A percentile compares a stretch with the other conserved stretches of the same genome.
Evolutionary conservation across 1,140 invertebrate species (phyloP).

Genomic region (Neodiprion fabricii): DNA sequence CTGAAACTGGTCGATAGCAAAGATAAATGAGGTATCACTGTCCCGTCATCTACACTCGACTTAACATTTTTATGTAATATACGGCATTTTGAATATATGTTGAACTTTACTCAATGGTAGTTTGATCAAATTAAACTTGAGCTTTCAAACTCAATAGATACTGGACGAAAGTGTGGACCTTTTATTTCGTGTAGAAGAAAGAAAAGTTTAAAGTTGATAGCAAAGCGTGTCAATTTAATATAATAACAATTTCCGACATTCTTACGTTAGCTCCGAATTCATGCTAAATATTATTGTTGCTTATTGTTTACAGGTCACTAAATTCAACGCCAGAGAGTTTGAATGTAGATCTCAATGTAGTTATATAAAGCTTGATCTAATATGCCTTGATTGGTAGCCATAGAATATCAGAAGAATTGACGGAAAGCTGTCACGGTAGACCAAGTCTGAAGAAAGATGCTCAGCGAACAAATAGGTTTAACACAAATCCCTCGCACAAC

Average conservation of each 20-base stretch:
- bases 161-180: not conserved
- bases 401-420: conserved; percentile 1
- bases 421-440: not conserved
- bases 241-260: not conserved
- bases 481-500: not conserved
- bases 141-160: not conserved
- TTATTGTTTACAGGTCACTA: conserved; percentile 52
- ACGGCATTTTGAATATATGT: no score
- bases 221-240: not conserved
- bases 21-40: no score
- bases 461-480: conserved; percentile 7
- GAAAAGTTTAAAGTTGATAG: not conserved
- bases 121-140: no score
- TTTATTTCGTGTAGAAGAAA: not conserved
- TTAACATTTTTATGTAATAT: no score
- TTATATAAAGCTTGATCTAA: conserved; percentile 42
- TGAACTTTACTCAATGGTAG: no score
- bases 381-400: conserved; percentile 22
- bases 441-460: not conserved
- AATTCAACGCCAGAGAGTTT: conserved; percentile 56
- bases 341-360: conserved; percentile 56
- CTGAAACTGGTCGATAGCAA: no score
- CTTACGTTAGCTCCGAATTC: not conserved
- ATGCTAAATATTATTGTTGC: conserved; percentile 10
- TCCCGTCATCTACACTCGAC: no score